These are phyloP conservation scores for Ganaspis sp. DNA, from an alignment of 1,140 invertebrate species.

Conservation along the genomic window DNA sequence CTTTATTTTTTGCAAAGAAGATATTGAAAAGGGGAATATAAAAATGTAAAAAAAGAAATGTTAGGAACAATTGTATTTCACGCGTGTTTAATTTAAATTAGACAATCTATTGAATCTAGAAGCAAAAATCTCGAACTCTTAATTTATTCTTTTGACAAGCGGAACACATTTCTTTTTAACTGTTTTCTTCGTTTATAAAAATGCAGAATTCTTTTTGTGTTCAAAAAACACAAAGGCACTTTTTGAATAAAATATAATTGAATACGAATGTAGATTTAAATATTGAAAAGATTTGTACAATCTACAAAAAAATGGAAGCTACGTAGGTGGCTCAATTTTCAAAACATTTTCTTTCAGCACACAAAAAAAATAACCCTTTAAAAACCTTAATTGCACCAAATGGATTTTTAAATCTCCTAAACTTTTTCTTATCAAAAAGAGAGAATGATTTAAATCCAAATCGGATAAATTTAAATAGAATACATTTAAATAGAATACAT, in stretches of 20 bases:
- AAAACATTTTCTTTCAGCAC: background rate
- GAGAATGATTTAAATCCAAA: too few relatives aligned
- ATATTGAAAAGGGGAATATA: too few relatives aligned
- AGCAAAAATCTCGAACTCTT: background rate
- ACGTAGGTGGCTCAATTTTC: background rate
- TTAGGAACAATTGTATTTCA: background rate
- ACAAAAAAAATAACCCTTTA: too few relatives aligned
- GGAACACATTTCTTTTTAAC: background rate
- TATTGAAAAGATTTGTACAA: slow-evolving; percentile 5
- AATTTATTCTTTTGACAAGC: slow-evolving; percentile 13
- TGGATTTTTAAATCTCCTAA: too few relatives aligned
- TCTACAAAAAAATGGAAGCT: background rate
- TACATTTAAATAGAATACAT: too few relatives aligned
- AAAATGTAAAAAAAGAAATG: background rate
- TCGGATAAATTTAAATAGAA: too few relatives aligned
- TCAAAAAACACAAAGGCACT: background rate
- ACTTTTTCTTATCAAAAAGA: too few relatives aligned
- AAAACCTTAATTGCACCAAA: too few relatives aligned
- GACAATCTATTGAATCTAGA: background rate
- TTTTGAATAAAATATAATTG: background rate
- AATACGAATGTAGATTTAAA: background rate
- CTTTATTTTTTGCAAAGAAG: too few relatives aligned
- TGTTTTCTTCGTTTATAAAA: background rate
- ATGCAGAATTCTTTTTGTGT: background rate
- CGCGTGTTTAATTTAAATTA: background rate